Conservation (phyloP, 2,113 vertebrate genomes). For the Bos indicus region DNA sequence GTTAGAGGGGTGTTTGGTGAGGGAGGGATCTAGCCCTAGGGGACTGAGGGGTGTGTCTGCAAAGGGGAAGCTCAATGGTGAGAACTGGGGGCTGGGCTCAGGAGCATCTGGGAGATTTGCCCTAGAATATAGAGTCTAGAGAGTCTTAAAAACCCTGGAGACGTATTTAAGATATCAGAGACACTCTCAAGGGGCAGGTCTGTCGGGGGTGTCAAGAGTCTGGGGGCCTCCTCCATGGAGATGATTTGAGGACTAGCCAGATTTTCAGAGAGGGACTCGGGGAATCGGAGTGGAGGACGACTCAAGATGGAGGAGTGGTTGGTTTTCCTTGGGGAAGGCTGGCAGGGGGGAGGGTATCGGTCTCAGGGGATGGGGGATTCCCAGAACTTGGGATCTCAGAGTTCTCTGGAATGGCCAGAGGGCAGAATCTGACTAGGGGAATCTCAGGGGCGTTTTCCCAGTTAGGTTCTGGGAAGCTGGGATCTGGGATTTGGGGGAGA, state of each 20-base stretch:
- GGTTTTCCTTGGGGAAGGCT: background rate
- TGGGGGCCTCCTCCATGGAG: background rate
- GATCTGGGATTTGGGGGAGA: background rate
- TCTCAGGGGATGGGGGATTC: background rate
- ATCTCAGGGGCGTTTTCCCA: background rate
- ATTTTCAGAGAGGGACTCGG: background rate
- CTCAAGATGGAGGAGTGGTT: background rate
- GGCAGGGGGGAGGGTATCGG: background rate
- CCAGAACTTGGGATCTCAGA: background rate
- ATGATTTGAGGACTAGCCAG: background rate
- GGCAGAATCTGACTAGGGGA: background rate
- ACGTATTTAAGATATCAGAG: background rate
- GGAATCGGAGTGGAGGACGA: background rate
- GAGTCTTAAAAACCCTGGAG: background rate
- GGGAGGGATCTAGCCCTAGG: background rate
- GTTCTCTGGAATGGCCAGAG: background rate
- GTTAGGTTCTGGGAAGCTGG: background rate
- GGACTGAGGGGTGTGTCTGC: background rate
- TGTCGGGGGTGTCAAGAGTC: background rate
- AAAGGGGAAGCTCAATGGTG: background rate
- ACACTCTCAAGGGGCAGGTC: background rate
- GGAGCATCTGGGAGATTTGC: background rate
- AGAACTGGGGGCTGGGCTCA: background rate
- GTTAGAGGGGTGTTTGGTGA: background rate
- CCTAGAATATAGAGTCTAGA: background rate